A percentile compares a stretch with the other conserved stretches of the same genome.
Evolutionary conservation across 2,797 vertebrate genomes (phyloP).

Genomic region (Cirrhinus molitorella): DNA sequence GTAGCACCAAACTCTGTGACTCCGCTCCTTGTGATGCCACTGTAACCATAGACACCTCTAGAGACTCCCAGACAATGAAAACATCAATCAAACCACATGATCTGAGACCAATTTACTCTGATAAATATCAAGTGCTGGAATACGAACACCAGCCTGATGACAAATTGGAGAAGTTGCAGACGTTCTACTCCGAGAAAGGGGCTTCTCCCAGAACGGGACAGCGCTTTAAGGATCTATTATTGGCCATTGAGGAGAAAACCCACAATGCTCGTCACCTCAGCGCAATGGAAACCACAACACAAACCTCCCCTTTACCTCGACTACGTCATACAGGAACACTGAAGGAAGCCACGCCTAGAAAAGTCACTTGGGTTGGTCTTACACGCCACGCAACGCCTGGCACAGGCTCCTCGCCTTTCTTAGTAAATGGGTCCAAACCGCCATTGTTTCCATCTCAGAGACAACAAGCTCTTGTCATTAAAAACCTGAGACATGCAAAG

Average conservation of each 20-base stretch:
- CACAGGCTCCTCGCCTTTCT: slow-evolving; percentile 67
- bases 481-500: slow-evolving; percentile 78
- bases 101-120: slow-evolving; percentile 67
- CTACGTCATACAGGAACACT: slow-evolving; percentile 68
- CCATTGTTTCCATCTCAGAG: slow-evolving; percentile 74
- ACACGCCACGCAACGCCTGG: slow-evolving; percentile 67
- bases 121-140: slow-evolving; percentile 65
- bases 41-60: slow-evolving; percentile 67
- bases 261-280: slow-evolving; percentile 63
- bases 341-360: slow-evolving; percentile 74
- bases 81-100: slow-evolving; percentile 63
- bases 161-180: slow-evolving; percentile 73
- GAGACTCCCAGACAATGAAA: slow-evolving; percentile 64
- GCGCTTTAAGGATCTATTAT: slow-evolving; percentile 71
- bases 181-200: slow-evolving; percentile 71
- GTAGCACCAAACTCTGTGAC: slow-evolving; percentile 71
- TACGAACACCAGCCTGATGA: slow-evolving; percentile 61
- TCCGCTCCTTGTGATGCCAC: slow-evolving; percentile 75
- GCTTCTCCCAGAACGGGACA: slow-evolving; percentile 70
- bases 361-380: slow-evolving; percentile 78
- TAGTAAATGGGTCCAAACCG: slow-evolving; percentile 76
- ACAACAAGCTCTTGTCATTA: slow-evolving; percentile 75
- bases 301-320: slow-evolving; percentile 73
- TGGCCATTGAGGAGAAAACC: slow-evolving; percentile 67
- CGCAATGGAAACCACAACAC: slow-evolving; percentile 64